phyloP scores from a whole-genome alignment of 2,888 invertebrate genomes.

The Laspeyria flexula region DNA sequence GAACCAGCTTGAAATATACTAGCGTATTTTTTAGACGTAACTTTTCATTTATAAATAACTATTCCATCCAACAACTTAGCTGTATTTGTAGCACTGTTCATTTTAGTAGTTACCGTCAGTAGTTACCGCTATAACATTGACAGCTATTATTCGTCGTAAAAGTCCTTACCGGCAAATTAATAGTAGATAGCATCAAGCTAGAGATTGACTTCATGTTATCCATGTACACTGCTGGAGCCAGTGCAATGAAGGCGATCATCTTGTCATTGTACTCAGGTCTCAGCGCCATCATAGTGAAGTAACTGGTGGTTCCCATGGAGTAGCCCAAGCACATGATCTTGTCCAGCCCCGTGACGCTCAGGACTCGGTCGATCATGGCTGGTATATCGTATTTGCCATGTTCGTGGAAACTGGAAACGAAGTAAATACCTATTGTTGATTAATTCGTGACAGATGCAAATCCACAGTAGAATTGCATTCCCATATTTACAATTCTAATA shows the following conservation, averaged over 20 bases:
- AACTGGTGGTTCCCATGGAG: conserved; percentile 86
- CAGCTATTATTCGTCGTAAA: too few species aligned
- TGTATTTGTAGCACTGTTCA: too few species aligned
- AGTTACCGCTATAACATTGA: too few species aligned
- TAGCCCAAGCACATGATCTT: conserved; percentile 85
- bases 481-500: too few species aligned
- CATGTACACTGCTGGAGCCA: conserved; percentile 84
- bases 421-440: too few species aligned
- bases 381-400: conserved; percentile 86
- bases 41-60: too few species aligned
- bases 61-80: too few species aligned
- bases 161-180: conserved; percentile 61
- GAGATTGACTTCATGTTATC: conserved; percentile 58
- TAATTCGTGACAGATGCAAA: too few species aligned
- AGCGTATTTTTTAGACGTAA: too few species aligned
- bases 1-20: too few species aligned
- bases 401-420: conserved; percentile 82
- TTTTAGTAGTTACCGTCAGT: too few species aligned
- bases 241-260: conserved; percentile 77
- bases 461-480: too few species aligned
- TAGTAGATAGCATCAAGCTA: conserved; percentile 51
- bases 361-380: conserved; percentile 82
- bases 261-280: conserved; percentile 85
- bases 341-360: conserved; percentile 69
- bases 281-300: conserved; percentile 84